These are phyloP conservation scores for Strix aluco DNA, from an alignment of 2,113 vertebrate genomes.

Conservation along the genomic window DNA sequence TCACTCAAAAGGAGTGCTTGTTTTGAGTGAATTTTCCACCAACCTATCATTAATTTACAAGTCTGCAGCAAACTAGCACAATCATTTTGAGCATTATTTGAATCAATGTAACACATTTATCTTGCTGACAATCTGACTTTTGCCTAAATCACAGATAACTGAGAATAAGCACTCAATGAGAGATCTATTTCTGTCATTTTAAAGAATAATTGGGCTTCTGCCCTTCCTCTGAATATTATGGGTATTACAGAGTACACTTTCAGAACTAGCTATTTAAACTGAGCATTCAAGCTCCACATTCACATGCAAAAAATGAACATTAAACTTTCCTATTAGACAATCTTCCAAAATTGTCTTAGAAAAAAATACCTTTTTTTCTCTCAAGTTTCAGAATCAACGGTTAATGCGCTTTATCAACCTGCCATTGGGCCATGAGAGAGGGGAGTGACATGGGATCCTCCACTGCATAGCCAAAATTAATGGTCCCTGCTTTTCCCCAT, in stretches of 20 bases:
- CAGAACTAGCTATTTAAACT: background rate
- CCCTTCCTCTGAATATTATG: background rate
- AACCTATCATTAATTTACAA: background rate
- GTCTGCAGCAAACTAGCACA: constrained; percentile 16
- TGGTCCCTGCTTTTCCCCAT: background rate
- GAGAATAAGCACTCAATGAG: background rate
- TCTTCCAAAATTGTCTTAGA: background rate
- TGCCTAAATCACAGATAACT: constrained; percentile 3
- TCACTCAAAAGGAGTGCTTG: background rate
- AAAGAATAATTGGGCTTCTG: constrained; percentile 15
- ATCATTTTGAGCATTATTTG: constrained; percentile 23
- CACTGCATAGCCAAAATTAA: background rate
- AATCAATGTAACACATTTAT: background rate
- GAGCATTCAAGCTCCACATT: background rate
- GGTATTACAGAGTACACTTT: background rate
- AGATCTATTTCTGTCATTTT: constrained; percentile 12
- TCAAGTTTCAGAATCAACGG: background rate
- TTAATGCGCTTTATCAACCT: background rate
- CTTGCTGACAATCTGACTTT: constrained; percentile 29
- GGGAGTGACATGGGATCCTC: background rate
- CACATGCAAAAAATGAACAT: background rate
- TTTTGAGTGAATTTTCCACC: background rate
- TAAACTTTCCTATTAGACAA: background rate
- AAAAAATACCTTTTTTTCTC: background rate
- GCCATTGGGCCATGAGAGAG: background rate